Conservation (phyloP, 2,888 invertebrate genomes). For the Orchesellides sinensis region DNA sequence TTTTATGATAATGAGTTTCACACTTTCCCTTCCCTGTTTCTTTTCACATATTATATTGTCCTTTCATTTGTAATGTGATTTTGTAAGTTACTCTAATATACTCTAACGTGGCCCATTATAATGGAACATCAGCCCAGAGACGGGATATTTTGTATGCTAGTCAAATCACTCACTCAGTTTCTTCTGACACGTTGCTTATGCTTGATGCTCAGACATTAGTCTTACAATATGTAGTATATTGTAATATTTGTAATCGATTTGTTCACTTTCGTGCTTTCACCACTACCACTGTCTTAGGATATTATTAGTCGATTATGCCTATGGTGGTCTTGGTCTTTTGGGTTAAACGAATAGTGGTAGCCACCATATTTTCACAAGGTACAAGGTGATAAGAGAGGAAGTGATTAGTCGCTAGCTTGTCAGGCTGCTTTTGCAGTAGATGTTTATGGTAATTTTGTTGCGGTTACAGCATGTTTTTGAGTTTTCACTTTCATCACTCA, state of each 20-base stretch:
- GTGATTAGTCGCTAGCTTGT: conserved; percentile 59
- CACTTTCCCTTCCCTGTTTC: neutral
- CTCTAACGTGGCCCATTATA: too few species aligned
- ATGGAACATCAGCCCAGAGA: too few species aligned
- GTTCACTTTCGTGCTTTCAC: conserved; percentile 37
- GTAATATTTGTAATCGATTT: conserved; percentile 33
- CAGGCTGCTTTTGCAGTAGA: conserved; percentile 37
- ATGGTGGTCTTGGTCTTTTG: too few species aligned
- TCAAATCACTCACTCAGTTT: conserved; percentile 4
- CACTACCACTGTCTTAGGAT: neutral
- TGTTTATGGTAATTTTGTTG: conserved; percentile 37
- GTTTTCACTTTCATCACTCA: conserved; percentile 23
- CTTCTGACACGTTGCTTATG: neutral
- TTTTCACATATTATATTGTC: too few species aligned
- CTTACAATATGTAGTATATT: too few species aligned
- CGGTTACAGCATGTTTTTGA: conserved; percentile 11
- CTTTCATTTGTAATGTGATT: too few species aligned
- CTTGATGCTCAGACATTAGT: neutral
- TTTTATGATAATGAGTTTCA: conserved; percentile 73
- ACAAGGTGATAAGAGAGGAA: conserved; percentile 32
- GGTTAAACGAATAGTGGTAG: neutral
- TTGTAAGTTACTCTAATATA: too few species aligned
- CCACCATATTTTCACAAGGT: neutral
- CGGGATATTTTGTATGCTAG: conserved; percentile 1
- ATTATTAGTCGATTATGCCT: too few species aligned